Percentiles rank a stretch among this genome's conserved stretches.
Evolutionary conservation across 2,113 vertebrate genomes (phyloP).

Genomic region (Elephas maximus): DNA sequence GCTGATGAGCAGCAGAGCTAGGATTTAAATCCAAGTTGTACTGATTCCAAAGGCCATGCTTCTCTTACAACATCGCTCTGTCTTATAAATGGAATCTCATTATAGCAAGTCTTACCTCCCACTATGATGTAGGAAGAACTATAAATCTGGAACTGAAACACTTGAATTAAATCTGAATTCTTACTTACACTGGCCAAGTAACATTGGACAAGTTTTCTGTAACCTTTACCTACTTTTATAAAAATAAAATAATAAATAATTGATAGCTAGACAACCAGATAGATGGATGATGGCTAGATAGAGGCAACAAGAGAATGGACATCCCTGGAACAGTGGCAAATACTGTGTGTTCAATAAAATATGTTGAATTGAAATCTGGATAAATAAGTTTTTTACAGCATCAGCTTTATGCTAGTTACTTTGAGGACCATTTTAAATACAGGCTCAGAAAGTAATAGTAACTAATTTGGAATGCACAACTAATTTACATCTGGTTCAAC

Average conservation of each 20-base stretch:
- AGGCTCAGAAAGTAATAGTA: neutral
- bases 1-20: neutral
- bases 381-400: neutral
- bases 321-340: neutral
- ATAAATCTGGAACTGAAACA: neutral
- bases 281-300: neutral
- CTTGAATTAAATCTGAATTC: constrained; percentile 17
- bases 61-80: neutral
- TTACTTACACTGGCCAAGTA: neutral
- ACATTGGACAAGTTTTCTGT: neutral
- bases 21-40: constrained; percentile 13
- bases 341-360: neutral
- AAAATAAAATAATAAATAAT: neutral
- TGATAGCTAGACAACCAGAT: neutral
- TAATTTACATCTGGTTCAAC: neutral
- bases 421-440: neutral
- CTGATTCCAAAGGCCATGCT: neutral
- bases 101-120: neutral
- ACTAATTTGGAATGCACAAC: neutral
- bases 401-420: neutral
- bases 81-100: neutral
- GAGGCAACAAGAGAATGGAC: neutral
- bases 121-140: neutral
- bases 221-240: neutral
- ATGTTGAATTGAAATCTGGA: neutral